A percentile compares a stretch with the other conserved stretches of the same genome.
These are phyloP conservation scores for Molossus molossus DNA, from an alignment of 2,797 vertebrate genomes.

Conservation along the genomic window DNA sequence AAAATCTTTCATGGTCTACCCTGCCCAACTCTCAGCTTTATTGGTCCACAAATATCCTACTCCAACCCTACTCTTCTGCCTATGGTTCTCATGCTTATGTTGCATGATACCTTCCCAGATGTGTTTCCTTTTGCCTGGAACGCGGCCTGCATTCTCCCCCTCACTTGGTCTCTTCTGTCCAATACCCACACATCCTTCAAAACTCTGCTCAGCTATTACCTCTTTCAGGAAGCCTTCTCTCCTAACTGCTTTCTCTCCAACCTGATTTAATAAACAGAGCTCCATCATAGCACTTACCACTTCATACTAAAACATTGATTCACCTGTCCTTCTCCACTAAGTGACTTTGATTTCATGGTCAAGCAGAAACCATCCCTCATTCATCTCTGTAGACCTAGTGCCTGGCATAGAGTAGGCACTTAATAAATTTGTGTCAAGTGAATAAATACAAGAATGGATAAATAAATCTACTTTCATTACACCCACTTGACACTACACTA, in stretches of 20 bases:
- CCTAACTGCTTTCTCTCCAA: background rate
- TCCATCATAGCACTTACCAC: background rate
- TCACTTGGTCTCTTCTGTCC: background rate
- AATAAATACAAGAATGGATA: background rate
- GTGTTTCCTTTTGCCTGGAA: background rate
- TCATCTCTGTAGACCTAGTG: background rate
- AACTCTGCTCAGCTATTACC: background rate
- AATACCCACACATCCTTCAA: background rate
- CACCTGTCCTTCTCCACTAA: background rate
- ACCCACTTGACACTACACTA: background rate
- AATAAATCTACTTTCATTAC: background rate
- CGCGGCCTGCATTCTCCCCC: background rate
- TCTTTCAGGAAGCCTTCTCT: background rate
- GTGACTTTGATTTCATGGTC: background rate
- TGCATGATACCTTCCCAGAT: background rate
- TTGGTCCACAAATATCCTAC: background rate
- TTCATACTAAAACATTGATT: background rate
- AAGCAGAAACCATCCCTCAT: background rate
- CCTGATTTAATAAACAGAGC: background rate
- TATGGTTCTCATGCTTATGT: background rate
- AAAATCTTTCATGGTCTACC: background rate
- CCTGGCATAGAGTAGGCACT: background rate
- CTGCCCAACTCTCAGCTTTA: background rate
- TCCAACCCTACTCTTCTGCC: background rate
- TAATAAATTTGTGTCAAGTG: background rate